Conservation (phyloP, 1,140 invertebrate species). For the Drosophila parvula region DNA sequence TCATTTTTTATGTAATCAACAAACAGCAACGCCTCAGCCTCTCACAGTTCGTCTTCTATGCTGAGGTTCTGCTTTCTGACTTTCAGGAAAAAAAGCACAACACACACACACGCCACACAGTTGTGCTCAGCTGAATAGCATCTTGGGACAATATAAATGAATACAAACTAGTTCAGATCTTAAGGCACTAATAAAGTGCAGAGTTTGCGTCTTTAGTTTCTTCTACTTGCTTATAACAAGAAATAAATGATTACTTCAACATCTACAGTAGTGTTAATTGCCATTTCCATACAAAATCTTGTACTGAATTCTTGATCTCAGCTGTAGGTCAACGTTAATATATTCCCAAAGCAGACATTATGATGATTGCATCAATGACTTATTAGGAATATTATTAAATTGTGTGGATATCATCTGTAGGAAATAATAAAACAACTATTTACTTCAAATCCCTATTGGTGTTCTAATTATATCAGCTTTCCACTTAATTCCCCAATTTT, state of each 20-base stretch:
- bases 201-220: too few relatives aligned
- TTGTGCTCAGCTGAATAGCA: conserved; percentile 42
- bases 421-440: not conserved
- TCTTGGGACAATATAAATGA: not conserved
- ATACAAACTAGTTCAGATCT: not conserved
- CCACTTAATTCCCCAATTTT: not conserved
- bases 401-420: not conserved
- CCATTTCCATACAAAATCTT: not conserved
- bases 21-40: conserved; percentile 56
- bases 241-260: not conserved
- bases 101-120: conserved; percentile 21
- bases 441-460: too few relatives aligned
- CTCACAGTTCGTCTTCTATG: conserved; percentile 24
- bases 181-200: too few relatives aligned
- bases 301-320: not conserved
- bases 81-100: conserved; percentile 46
- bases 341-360: not conserved
- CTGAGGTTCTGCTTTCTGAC: conserved; percentile 46
- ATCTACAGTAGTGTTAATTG: not conserved
- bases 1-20: conserved; percentile 80
- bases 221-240: not conserved
- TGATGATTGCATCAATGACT: not conserved
- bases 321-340: not conserved
- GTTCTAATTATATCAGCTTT: not conserved
- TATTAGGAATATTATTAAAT: not conserved